Base-by-base conservation (phyloP, 2,888 invertebrate species). In the Pachliopta kotzebuea region DNA sequence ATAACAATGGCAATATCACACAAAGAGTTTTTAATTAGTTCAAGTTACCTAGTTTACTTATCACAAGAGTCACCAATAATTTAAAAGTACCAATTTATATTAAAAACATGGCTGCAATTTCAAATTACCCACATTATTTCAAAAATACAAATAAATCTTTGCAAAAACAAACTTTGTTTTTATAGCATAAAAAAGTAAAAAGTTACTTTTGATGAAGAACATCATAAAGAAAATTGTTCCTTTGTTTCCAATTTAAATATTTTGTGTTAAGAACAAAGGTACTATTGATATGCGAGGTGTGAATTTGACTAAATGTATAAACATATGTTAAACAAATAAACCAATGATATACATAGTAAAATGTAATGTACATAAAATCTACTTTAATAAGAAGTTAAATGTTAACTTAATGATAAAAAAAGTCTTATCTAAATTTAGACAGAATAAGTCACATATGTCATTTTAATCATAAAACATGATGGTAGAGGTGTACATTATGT, bases 251-350 rank as follows among this genome's bases (percentile, higher is more conserved):
- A 58, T 54, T 58, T 29, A 63, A 21, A 6, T 60, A 56, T 60
- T 56, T 55, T 59, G 60, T 60, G 56, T 56, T 52, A 21, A 56
- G 64, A 60, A 60, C 60, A 64, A 64, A 64, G 64, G 60, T 52
- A 14, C 37, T 14, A 37, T 31, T 9, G 14, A 37, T 9, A 14
- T 37, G 37, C 14, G 14, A 45, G 14, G 42, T 45, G 45, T 45
- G 45, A 4, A 42, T 42, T 42, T 42, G 42, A 42, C 42, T 42
- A 18, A 18, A 18, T 42, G 42, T 42, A 18, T 42, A 42, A 18
- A 42, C 4, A 45, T 11, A 6, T 45, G 8, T 18, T 4, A 45
- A 18, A 7, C 45, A 18, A 45, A 45, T 45, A 6, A 18, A 45
- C n/a, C n/a, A 45, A n/a, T 45, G n/a, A 45, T 6, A n/a, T 45